Conservation (phyloP, 1,140 invertebrate species). For the Heliconius melpomene region DNA sequence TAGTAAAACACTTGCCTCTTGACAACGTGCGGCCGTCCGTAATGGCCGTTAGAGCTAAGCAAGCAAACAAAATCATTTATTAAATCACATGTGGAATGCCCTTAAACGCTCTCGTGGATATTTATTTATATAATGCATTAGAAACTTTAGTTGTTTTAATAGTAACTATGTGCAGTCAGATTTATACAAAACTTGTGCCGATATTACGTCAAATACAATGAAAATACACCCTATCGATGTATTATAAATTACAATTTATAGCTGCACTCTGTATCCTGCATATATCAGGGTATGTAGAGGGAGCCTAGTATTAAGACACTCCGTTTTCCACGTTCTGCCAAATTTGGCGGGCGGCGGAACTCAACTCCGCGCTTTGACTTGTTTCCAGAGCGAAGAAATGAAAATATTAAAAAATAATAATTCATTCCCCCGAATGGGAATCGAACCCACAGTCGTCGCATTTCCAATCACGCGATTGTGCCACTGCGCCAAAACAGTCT, state of each 20-base stretch:
- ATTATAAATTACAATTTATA: background rate
- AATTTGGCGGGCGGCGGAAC: no score
- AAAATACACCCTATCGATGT: background rate
- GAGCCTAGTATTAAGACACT: no score
- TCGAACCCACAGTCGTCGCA: no score
- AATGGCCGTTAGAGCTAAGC: constrained; percentile 81
- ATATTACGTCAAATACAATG: background rate
- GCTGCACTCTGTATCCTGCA: no score
- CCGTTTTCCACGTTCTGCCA: no score
- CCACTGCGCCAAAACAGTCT: no score
- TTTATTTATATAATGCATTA: background rate
- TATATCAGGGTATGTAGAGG: no score
- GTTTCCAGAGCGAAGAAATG: no score
- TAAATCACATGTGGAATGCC: constrained; percentile 45
- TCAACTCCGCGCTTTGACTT: no score
- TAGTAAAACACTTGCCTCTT: constrained; percentile 83
- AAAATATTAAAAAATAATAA: no score
- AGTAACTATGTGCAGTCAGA: background rate
- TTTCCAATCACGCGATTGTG: no score
- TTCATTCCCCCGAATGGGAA: no score
- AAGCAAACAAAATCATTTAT: constrained; percentile 69
- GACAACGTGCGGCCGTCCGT: constrained; percentile 79
- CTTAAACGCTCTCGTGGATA: background rate
- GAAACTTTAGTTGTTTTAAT: background rate
- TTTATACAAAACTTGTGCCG: background rate